These are phyloP conservation scores for Brenthis ino DNA, from an alignment of 2,888 invertebrate species.

Conservation along the genomic window DNA sequence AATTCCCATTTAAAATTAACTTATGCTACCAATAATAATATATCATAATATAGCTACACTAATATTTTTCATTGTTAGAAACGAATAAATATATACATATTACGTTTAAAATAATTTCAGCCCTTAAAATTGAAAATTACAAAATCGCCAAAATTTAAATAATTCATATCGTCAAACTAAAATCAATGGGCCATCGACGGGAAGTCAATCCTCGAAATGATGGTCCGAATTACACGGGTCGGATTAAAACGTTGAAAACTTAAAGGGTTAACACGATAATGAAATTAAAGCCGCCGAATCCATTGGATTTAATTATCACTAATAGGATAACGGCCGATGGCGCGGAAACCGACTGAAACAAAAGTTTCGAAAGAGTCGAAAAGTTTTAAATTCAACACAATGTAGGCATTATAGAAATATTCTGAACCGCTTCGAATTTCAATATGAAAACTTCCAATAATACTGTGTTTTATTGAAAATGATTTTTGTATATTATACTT, in stretches of 20 bases:
- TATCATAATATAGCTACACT: background rate
- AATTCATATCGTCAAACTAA: constrained; percentile 21
- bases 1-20: no score
- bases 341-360: constrained; percentile 55
- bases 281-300: constrained; percentile 60
- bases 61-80: background rate
- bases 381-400: constrained; percentile 22
- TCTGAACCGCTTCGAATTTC: constrained; percentile 5
- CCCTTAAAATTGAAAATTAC: constrained; percentile 13
- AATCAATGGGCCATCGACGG: constrained; percentile 32
- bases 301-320: constrained; percentile 70
- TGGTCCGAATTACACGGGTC: constrained; percentile 34
- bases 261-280: constrained; percentile 53
- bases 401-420: constrained; percentile 17
- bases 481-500: background rate
- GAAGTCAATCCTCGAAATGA: constrained; percentile 33
- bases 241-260: constrained; percentile 46
- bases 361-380: constrained; percentile 54
- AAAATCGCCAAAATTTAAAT: constrained; percentile 23
- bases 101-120: background rate
- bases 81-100: background rate
- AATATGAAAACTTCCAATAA: background rate
- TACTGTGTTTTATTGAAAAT: background rate
- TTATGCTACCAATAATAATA: no score
- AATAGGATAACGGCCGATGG: constrained; percentile 67